Percentiles rank a stretch among this genome's conserved stretches.
Evolutionary conservation across 2,113 vertebrate genomes (phyloP).

Genomic region (Alligator mississippiensis): DNA sequence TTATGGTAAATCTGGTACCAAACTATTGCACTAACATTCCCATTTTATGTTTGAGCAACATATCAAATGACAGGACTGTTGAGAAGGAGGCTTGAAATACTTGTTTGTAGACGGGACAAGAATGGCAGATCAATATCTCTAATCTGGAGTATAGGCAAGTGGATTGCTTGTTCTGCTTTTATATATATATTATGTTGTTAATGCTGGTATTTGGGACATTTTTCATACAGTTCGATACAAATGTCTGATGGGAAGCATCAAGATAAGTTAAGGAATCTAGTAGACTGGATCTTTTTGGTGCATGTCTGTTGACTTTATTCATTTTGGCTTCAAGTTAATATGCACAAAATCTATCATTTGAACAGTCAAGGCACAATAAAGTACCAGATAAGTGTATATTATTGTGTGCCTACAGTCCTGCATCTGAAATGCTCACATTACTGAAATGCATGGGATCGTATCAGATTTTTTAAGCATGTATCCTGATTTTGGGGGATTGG

Average conservation of each 20-base stretch:
- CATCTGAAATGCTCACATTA: background rate
- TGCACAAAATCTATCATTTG: background rate
- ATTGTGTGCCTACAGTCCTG: background rate
- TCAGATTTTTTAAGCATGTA: background rate
- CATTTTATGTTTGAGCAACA: background rate
- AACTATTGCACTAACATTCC: background rate
- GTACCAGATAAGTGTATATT: background rate
- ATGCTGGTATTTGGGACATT: background rate
- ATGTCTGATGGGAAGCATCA: background rate
- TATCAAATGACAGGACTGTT: background rate
- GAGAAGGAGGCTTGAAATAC: background rate
- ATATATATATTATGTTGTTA: background rate
- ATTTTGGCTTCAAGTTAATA: background rate
- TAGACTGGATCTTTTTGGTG: background rate
- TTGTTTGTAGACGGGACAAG: background rate
- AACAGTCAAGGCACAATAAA: background rate
- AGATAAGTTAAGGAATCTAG: background rate
- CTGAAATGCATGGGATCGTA: background rate
- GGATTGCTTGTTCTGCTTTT: background rate
- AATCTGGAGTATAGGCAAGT: background rate
- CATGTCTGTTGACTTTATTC: background rate
- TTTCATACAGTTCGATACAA: background rate
- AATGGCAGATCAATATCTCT: background rate
- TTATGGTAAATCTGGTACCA: background rate
- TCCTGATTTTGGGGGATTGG: background rate